Percentiles rank a stretch among this genome's conserved stretches.
phyloP scores from a whole-genome alignment of 2,797 vertebrate genomes.

The Sphaeramia orbicularis region DNA sequence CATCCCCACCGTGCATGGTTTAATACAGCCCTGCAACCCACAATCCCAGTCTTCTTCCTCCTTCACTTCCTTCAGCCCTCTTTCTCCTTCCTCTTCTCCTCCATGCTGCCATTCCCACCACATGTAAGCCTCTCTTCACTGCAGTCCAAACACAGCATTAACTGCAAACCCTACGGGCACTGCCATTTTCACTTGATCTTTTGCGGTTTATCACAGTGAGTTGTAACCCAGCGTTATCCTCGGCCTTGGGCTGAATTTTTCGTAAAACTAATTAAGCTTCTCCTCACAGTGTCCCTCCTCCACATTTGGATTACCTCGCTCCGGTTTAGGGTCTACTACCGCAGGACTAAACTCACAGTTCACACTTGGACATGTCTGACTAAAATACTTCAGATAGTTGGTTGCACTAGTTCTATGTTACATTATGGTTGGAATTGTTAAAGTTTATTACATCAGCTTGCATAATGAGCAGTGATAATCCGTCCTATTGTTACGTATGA shows the following conservation, averaged over 20 bases:
- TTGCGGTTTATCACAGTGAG: constrained; percentile 37
- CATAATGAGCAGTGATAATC: background rate
- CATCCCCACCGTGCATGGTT: constrained; percentile 30
- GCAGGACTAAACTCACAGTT: constrained; percentile 29
- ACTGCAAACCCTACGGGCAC: constrained; percentile 34
- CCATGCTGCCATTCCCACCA: constrained; percentile 26
- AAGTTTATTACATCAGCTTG: constrained; percentile 15
- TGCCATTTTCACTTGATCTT: constrained; percentile 58
- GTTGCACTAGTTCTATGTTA: constrained; percentile 2
- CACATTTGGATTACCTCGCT: constrained; percentile 40
- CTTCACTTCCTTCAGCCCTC: constrained; percentile 1
- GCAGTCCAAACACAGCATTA: constrained; percentile 37
- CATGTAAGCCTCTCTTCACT: constrained; percentile 22
- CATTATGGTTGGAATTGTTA: background rate
- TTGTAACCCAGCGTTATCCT: constrained; percentile 51
- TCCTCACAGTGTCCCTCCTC: constrained; percentile 47
- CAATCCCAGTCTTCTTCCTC: constrained; percentile 15
- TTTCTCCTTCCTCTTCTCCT: constrained; percentile 19
- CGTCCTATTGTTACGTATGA: background rate
- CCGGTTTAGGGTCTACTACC: constrained; percentile 16
- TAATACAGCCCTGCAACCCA: constrained; percentile 36
- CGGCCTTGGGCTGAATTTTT: constrained; percentile 44
- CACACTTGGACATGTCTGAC: constrained; percentile 3
- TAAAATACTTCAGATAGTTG: constrained; percentile 15
- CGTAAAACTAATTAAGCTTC: constrained; percentile 67